Base-by-base conservation (phyloP, 2,113 vertebrate species). In the Mastomys coucha region DNA sequence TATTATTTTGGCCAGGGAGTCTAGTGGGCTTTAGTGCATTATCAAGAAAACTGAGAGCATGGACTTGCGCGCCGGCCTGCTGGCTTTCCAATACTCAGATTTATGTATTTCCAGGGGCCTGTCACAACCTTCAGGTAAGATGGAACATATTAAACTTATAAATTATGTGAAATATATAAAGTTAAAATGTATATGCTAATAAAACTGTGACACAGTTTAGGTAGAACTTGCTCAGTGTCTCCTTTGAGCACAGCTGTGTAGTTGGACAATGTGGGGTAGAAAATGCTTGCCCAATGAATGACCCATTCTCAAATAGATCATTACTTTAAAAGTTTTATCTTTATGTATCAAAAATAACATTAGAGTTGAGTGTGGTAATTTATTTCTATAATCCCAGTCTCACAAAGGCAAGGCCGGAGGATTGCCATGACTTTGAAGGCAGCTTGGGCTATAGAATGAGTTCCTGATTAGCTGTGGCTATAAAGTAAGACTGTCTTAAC, bases 301-400 rank as follows among this genome's bases (percentile, higher is more conserved):
- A 39, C 4, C 2, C 22, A 63, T 91, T 77, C 75, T 86, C 36
- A 91, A 88, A 19, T 76, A 11, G 3, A 8, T 88, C 2, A 51
- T 95, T 84, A 89, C 84, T 81, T 72, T 89, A 42, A 78, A 90
- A 89, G 9, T 70, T 45, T 22, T 31, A 42, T 22, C 78, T 91
- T 92, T 91, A 26, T 87, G 22, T 65, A 42, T 49, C 9, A 56
- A 70, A 75, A 89, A 73, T 12, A 39, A 22, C 7, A 73, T 56
- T 88, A 28, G 7, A 56, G 36, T 72, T 70, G 86, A 6, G 22
- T 56, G 24, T 39, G 69, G 49, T 73, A n/a, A 0, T 36, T 39
- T 56, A 39, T n/a, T 72, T 53, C 36, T 28, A n/a, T 70, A 53
- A 88, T 88, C 45, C 51, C 49, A 72, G 49, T 36, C 49, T 39